Conservation (phyloP, 92 coral and sea anemone species). For the Phenganax marumi region DNA sequence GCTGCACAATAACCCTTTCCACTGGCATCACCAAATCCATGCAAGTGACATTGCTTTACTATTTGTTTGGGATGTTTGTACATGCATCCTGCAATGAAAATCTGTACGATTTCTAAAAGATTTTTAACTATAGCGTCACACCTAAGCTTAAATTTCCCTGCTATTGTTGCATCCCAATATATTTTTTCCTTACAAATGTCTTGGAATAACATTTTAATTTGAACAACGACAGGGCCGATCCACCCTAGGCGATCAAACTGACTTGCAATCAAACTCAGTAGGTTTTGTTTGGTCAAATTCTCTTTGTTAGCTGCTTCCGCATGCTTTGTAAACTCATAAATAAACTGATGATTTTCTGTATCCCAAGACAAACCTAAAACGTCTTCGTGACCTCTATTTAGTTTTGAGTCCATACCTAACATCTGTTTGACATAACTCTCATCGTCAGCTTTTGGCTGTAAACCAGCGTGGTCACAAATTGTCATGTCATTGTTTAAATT, state of each 20-base stretch:
- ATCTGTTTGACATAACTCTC: no score
- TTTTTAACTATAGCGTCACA: constrained; percentile 38
- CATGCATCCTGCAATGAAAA: constrained; percentile 39
- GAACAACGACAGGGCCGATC: neutral
- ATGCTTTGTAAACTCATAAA: neutral
- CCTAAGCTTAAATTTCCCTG: neutral
- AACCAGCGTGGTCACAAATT: neutral
- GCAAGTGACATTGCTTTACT: constrained; percentile 41
- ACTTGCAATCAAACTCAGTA: neutral
- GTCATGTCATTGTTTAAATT: neutral
- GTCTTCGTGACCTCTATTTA: neutral
- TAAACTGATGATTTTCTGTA: neutral
- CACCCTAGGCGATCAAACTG: neutral
- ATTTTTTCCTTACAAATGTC: neutral
- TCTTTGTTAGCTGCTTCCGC: neutral
- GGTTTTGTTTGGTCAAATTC: neutral
- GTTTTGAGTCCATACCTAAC: no score
- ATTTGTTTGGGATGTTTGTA: constrained; percentile 37
- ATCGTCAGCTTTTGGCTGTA: no score
- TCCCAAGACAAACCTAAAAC: constrained; percentile 19
- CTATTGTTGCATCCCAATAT: neutral
- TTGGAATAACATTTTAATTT: neutral
- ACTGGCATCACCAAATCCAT: constrained; percentile 56
- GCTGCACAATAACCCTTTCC: constrained; percentile 18
- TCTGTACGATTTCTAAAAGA: constrained; percentile 17